These are phyloP conservation scores for Elephantulus edwardii DNA, from an alignment of 2,113 vertebrate genomes.

Conservation along the genomic window DNA sequence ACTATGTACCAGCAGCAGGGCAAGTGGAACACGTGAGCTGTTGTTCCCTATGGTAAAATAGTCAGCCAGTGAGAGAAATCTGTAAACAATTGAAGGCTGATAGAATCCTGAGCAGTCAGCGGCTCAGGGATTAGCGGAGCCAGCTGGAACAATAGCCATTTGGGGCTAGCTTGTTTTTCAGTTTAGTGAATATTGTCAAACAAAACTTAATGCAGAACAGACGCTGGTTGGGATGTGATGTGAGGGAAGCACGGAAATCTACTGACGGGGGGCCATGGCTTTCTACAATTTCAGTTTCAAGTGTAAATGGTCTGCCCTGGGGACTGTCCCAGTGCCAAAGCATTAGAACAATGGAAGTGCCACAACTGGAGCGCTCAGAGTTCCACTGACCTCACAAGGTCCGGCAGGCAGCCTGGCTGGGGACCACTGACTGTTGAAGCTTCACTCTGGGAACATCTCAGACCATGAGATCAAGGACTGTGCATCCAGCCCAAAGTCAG, in stretches of 20 bases:
- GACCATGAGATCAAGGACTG: background rate
- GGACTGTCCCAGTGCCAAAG: background rate
- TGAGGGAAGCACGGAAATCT: background rate
- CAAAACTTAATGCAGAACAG: conserved; percentile 5
- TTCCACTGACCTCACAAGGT: background rate
- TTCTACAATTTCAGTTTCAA: background rate
- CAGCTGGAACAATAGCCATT: conserved; percentile 3
- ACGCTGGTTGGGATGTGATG: background rate
- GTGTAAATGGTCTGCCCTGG: background rate
- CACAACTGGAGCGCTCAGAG: background rate
- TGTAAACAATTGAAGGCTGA: background rate
- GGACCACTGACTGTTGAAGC: background rate
- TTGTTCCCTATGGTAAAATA: background rate
- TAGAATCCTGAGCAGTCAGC: conserved; percentile 54
- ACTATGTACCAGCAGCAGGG: background rate
- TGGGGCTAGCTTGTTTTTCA: conserved; percentile 39
- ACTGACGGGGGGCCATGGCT: background rate
- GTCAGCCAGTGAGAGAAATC: background rate
- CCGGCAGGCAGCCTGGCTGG: background rate
- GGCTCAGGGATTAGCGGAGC: background rate
- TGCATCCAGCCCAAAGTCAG: background rate
- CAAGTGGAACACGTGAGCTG: background rate
- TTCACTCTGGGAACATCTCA: background rate
- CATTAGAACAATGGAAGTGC: background rate
- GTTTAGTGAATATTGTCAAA: background rate